phyloP scores from a whole-genome alignment of 1,140 invertebrate species.

The Aphelenchoides besseyi region DNA sequence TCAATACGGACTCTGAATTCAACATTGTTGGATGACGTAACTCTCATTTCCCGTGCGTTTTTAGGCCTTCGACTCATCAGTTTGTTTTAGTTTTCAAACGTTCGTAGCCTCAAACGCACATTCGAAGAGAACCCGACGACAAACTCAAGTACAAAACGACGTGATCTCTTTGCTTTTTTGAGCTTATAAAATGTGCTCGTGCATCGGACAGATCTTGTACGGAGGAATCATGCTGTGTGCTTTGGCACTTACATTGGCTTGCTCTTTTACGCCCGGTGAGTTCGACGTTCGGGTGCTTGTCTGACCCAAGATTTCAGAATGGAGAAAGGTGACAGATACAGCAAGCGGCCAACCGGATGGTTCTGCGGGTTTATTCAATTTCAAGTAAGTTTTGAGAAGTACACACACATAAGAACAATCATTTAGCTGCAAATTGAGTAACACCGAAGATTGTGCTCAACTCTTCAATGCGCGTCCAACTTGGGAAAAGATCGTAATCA shows the following conservation, averaged over 20 bases:
- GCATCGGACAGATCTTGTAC: conserved; percentile 45
- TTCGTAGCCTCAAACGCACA: too few species aligned
- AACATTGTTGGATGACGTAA: too few species aligned
- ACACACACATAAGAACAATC: neutral
- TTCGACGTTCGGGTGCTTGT: too few species aligned
- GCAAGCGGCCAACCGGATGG: neutral
- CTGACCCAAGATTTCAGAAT: too few species aligned
- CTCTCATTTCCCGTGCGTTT: too few species aligned
- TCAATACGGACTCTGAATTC: too few species aligned
- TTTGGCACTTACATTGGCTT: conserved; percentile 37
- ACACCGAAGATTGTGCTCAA: neutral
- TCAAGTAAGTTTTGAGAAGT: neutral
- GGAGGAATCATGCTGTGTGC: conserved; percentile 38
- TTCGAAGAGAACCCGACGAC: too few species aligned
- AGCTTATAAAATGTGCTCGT: conserved; percentile 46
- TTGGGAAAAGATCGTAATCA: conserved; percentile 19
- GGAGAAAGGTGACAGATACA: conserved; percentile 16
- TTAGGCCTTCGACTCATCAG: too few species aligned
- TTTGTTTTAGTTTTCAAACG: too few species aligned
- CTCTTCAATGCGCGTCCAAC: conserved; percentile 7
- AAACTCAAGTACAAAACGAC: too few species aligned
- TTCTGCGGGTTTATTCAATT: conserved; percentile 14
- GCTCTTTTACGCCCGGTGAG: conserved; percentile 45
- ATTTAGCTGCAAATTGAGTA: conserved; percentile 1
- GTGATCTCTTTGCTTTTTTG: too few species aligned